Percentiles rank a stretch among this genome's conserved stretches.
Conservation (phyloP, 2,888 invertebrate species). For the Chouioia cunea region DNA sequence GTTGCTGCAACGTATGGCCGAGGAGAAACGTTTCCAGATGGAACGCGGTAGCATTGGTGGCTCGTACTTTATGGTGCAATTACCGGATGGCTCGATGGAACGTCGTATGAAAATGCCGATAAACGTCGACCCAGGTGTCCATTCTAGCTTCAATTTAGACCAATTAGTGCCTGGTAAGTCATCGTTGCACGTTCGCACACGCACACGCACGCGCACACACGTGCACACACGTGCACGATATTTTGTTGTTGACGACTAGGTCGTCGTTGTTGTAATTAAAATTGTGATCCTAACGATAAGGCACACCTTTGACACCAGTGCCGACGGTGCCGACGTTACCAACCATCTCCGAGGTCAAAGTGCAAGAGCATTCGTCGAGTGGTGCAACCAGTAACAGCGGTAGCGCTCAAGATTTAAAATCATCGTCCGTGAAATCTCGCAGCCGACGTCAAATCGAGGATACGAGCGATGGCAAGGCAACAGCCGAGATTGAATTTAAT, state of each 20-base stretch:
- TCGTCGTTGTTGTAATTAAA: too few relatives aligned
- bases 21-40: constrained; percentile 91
- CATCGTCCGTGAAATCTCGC: constrained; percentile 58
- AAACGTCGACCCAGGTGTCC: constrained; percentile 94
- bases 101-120: constrained; percentile 89
- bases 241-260: too few relatives aligned
- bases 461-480: constrained; percentile 60
- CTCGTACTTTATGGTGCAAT: constrained; percentile 87
- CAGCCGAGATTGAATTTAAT: constrained; percentile 64
- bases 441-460: constrained; percentile 66
- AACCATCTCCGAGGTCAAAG: constrained; percentile 88
- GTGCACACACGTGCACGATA: too few relatives aligned
- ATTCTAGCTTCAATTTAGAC: constrained; percentile 91
- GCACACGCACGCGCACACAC: too few relatives aligned
- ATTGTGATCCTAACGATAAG: constrained; percentile 52
- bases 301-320: constrained; percentile 81
- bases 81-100: constrained; percentile 93
- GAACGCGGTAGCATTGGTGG: constrained; percentile 91
- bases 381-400: constrained; percentile 71
- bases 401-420: constrained; percentile 65
- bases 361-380: constrained; percentile 75
- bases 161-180: constrained; percentile 77
- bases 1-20: constrained; percentile 90
- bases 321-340: constrained; percentile 89
- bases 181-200: too few relatives aligned